Conservation (phyloP, 2,113 vertebrate genomes). For the rabbit (Oryctolagus cuniculus) region mOryCun1.1 NC_091440.1:108641001-108641500, state of each 20-base stretch:
- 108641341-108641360: neutral
- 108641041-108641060: too few relatives aligned
- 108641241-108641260: neutral
- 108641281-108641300: neutral
- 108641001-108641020: too few relatives aligned
- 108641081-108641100: too few relatives aligned
- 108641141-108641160: too few relatives aligned
- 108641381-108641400: neutral
- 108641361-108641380: neutral
- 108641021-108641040: too few relatives aligned
- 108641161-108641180: too few relatives aligned
- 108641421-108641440: neutral
- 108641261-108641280: neutral
- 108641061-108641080: too few relatives aligned
- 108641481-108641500: neutral
- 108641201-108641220: too few relatives aligned
- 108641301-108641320: neutral
- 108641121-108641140: too few relatives aligned
- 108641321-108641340: neutral
- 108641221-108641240: neutral
- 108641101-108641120: too few relatives aligned
- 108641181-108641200: too few relatives aligned
- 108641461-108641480: neutral
- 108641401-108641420: neutral
- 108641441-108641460: neutral